phyloP scores from a whole-genome alignment of 2,113 vertebrate genomes.

The Dromas ardeola region DNA sequence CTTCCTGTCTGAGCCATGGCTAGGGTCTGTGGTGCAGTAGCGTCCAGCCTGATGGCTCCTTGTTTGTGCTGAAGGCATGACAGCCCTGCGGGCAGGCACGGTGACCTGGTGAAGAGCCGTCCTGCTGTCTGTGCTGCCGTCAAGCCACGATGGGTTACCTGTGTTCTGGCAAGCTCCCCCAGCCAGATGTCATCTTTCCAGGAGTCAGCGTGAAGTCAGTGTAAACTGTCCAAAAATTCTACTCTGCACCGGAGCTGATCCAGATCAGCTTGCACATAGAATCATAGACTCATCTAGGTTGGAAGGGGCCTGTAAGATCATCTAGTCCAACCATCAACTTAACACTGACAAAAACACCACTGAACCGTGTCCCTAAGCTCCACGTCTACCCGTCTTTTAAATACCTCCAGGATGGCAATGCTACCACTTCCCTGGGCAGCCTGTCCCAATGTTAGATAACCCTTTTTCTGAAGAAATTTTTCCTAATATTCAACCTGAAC shows the following conservation, averaged over 20 bases:
- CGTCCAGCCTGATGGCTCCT: neutral
- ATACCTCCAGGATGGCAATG: neutral
- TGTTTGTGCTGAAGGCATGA: neutral
- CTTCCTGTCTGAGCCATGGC: neutral
- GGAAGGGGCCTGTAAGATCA: neutral
- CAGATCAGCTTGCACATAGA: neutral
- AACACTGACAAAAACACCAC: neutral
- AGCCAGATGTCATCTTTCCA: rapidly evolving
- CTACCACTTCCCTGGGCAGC: neutral
- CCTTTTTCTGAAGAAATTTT: neutral
- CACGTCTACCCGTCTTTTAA: neutral
- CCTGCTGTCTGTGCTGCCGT: neutral
- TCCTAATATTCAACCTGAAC: neutral
- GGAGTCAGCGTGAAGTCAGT: rapidly evolving
- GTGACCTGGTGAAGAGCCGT: neutral
- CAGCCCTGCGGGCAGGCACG: rapidly evolving
- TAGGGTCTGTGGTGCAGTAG: rapidly evolving
- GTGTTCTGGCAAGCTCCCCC: neutral
- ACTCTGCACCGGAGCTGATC: neutral
- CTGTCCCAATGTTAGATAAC: neutral
- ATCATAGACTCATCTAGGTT: neutral
- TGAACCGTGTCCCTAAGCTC: neutral
- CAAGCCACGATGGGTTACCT: rapidly evolving
- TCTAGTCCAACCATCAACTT: neutral
- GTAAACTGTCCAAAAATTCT: neutral